A percentile compares a stretch with the other conserved stretches of the same genome.
These are phyloP conservation scores for Rhabdophis nuchalis DNA, from an alignment of 2,797 vertebrate genomes.

Conservation along the genomic window DNA sequence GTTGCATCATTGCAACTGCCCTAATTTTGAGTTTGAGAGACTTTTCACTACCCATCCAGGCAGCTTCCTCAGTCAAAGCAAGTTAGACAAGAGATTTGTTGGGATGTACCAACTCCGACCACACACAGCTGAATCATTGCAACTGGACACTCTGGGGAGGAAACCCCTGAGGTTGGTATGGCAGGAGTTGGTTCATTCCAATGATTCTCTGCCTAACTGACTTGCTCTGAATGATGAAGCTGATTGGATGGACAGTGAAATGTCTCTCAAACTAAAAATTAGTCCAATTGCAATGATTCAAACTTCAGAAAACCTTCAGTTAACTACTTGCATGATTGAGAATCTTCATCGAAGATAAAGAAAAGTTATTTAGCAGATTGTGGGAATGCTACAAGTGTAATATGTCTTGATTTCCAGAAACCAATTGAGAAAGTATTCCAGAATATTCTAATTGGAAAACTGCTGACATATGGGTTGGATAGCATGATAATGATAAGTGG, in stretches of 20 bases:
- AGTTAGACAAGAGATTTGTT: background rate
- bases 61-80: background rate
- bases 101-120: background rate
- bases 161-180: background rate
- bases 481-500: background rate
- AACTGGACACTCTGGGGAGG: background rate
- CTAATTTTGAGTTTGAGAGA: background rate
- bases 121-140: background rate
- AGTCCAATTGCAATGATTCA: background rate
- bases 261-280: background rate
- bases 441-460: background rate
- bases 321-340: background rate
- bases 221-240: background rate
- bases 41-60: background rate
- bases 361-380: background rate
- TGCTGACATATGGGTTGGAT: background rate
- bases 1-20: background rate
- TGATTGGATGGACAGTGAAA: background rate
- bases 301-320: background rate
- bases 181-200: background rate
- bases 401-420: background rate
- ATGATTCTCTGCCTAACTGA: background rate
- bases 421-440: background rate
- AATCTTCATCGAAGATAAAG: background rate
- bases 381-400: background rate